phyloP scores from a whole-genome alignment of 2,113 vertebrate species.

The Fregata magnificens region DNA sequence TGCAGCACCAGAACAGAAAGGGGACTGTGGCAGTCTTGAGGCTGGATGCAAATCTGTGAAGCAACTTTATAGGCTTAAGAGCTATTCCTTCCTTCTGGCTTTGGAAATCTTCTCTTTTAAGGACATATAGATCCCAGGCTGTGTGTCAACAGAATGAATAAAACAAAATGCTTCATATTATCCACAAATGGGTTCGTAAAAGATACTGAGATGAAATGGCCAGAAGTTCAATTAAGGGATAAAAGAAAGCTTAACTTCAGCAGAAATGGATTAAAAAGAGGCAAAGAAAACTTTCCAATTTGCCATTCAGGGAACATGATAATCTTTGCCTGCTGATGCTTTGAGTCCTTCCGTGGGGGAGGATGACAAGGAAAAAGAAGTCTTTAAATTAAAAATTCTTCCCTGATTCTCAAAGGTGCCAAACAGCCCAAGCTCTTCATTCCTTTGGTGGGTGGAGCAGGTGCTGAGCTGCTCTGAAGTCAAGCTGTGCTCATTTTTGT shows the following conservation, averaged over 20 bases:
- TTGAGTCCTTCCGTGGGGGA: conserved; percentile 48
- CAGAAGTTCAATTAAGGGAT: conserved; percentile 24
- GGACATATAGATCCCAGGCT: accelerated
- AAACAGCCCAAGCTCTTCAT: conserved; percentile 35
- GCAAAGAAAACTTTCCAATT: conserved; percentile 50
- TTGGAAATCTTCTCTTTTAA: background rate
- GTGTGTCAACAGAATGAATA: conserved; percentile 7
- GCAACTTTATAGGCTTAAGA: background rate
- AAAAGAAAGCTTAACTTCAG: conserved; percentile 21
- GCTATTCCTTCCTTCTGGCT: background rate
- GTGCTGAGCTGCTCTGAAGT: conserved; percentile 51
- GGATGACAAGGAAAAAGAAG: conserved; percentile 44
- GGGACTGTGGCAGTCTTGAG: background rate
- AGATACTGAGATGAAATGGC: conserved; percentile 1
- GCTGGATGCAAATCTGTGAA: background rate
- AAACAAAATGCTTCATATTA: conserved; percentile 2
- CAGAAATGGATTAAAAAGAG: conserved; percentile 9
- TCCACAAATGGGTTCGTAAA: background rate
- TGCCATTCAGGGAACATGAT: conserved; percentile 14
- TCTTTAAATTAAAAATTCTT: conserved; percentile 66
- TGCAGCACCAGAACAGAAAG: too few relatives aligned
- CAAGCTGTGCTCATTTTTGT: conserved; percentile 62
- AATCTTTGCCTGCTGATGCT: conserved; percentile 35
- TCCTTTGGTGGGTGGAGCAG: conserved; percentile 58
- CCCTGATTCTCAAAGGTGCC: conserved; percentile 57